phyloP scores from a whole-genome alignment of 2,888 invertebrate genomes.

The Subacronicta megacephala region DNA sequence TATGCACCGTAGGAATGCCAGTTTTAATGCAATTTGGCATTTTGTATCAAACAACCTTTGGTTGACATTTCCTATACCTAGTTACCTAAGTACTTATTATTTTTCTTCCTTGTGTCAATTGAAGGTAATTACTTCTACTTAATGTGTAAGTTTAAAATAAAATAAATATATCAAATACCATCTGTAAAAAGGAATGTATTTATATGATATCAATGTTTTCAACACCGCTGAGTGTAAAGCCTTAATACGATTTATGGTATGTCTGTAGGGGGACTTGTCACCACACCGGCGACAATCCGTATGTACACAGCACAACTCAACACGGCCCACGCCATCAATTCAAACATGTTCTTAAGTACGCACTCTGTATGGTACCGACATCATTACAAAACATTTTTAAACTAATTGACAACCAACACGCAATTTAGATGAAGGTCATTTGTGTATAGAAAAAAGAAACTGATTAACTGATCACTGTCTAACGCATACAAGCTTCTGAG shows the following conservation, averaged over 20 bases:
- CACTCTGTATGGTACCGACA: constrained; percentile 11
- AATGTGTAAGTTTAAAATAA: background rate
- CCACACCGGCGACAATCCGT: constrained; percentile 37
- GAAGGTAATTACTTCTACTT: no score
- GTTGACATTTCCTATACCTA: no score
- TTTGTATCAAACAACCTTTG: no score
- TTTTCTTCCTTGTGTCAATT: no score
- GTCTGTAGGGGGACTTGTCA: constrained; percentile 47
- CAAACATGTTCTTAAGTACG: constrained; percentile 13
- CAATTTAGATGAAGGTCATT: constrained; percentile 14
- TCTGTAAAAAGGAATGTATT: no score
- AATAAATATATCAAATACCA: background rate
- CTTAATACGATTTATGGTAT: constrained; percentile 68
- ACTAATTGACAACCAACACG: constrained; percentile 14
- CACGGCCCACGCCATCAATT: constrained; percentile 36
- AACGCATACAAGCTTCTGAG: background rate
- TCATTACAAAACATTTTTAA: constrained; percentile 17
- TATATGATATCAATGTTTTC: constrained; percentile 16
- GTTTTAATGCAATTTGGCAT: no score
- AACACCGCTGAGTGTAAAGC: constrained; percentile 54
- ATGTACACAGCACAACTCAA: constrained; percentile 28
- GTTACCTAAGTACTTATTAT: no score
- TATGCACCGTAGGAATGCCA: no score
- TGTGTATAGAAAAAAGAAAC: background rate
- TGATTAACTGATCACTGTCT: background rate